Conservation (phyloP, 2,888 invertebrate genomes). For the Trissolcus brochymenae region DNA sequence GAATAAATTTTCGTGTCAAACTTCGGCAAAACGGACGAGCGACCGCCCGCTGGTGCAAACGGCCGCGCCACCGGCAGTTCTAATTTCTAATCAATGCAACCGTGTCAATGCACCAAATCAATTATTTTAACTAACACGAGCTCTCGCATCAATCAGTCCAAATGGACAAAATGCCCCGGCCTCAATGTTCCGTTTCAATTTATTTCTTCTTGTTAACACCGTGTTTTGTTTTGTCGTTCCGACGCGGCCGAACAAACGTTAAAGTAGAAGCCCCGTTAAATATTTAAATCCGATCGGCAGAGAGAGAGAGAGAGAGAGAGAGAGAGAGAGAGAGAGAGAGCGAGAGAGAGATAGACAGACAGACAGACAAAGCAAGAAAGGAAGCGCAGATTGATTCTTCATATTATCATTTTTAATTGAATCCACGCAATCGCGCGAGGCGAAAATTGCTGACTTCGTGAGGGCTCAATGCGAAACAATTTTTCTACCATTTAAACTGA, state of each 20-base stretch:
- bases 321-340: no score
- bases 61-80: conserved; percentile 48
- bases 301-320: no score
- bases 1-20: conserved; percentile 75
- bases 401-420: conserved; percentile 32
- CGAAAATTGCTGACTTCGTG: conserved; percentile 1
- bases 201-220: conserved; percentile 50
- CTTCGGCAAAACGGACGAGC: conserved; percentile 62
- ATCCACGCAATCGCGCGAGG: conserved; percentile 10
- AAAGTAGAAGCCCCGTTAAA: conserved; percentile 16
- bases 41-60: conserved; percentile 57
- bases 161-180: conserved; percentile 48
- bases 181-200: conserved; percentile 52
- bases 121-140: conserved; percentile 56
- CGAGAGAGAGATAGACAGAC: no score
- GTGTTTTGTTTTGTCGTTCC: conserved; percentile 27
- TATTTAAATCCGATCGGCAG: conserved; percentile 22
- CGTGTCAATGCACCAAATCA: conserved; percentile 59
- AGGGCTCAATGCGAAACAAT: conserved; percentile 13
- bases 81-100: conserved; percentile 58
- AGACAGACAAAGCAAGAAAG: no score
- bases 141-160: conserved; percentile 52
- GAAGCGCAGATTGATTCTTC: background rate
- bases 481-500: conserved; percentile 26
- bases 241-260: conserved; percentile 26